Base-by-base conservation (phyloP, 2,113 vertebrate species). In the Choloepus hoffmanni region DNA sequence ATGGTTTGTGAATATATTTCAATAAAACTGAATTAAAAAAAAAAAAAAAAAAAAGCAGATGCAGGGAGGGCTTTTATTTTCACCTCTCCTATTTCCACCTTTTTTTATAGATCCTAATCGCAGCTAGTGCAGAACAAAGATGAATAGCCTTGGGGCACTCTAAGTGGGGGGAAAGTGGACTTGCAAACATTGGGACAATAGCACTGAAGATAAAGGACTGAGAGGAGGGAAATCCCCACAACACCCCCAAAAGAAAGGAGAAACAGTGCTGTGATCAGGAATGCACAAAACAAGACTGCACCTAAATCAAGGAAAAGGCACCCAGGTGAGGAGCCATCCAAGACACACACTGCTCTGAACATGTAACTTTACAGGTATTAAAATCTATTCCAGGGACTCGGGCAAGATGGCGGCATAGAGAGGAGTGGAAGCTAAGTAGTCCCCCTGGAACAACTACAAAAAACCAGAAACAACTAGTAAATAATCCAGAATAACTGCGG, bases 321-420 rank as follows among this genome's bases (percentile, higher is more conserved):
- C 5, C 23, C 60, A 30, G 26, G 21, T 30, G 16, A 30, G n/a
- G 60, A 58, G 67, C 36, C 60, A 63, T 18, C 50, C 24, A 23
- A 45, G 26, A 40, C 1, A 89, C 13, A 89, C 10, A 18, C 36
- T 28, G 24, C 76, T 28, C 76, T 65, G 53, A 28, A 87, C 8
- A 13, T 2, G 3, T 0, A 72, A n/a, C 36, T 13, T 62, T 26
- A 15, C 0, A 45, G 48, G 43, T 11, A 15, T 28, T n/a, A 30
- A 90, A 70, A 10, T 45, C 12, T 13, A 15, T 33, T 28, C 36
- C 36, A 36, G 36, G 36, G 36, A 36, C 36, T 36, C 36, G 36
- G 36, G 36, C 36, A 36, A 36, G 36, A 36, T 36, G 36, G 36
- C 36, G 36, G 36, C 36, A 36, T 36, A 36, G 36, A 36, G 36